Evolutionary conservation across 2,888 invertebrate species (phyloP), one percentile per base, ranked within the genome.

Genomic region (Dasypolia templi): DNA sequence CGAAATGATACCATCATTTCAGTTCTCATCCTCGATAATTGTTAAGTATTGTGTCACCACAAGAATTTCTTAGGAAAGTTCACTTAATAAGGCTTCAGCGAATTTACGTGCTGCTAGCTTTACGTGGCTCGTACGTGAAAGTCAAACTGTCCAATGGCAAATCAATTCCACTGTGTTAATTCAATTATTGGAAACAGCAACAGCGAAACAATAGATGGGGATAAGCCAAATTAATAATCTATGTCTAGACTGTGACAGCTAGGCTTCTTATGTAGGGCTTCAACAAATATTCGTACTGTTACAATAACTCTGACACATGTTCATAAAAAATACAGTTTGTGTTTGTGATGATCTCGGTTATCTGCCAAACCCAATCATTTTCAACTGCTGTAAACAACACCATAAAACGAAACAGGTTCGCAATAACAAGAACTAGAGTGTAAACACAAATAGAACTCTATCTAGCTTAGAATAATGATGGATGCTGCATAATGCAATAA

Each of bases 391-490:
- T 72, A 76, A 82, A 82, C 84, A 82, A 63, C 46, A 12, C 77
- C 32, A 69, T 72, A 63, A 75, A 65, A 46, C 39, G 14, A 44
- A 39, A 76, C 35, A 44, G n/a, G n/a, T n/a, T n/a, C 44, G 44
- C 26, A 81, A 64, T 46, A 82, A 66, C 65, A 63, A 70, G 44
- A 49, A 46, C 64, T 46, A 63, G 29, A 81, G 64, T 46, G 62
- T 70, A 67, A 63, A 81, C 64, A 51, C 56, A 81, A 75, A 81
- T 81, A 84, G 63, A 59, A 64, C 58, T 68, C 61, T 14, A 75
- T 63, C 62, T 62, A 61, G 68, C 49, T 65, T 68, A 75, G 35
- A 51, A 51, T 51, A 26, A 51, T 26, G 51, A 67, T 51, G 14
- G n/a, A 58, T 59, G 55, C 70, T 64, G 61, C 67, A 62, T 63